Evolutionary conservation across 92 coral and sea anemone genomes (phyloP).

Genomic region (Parazoanthus atlanticus): DNA sequence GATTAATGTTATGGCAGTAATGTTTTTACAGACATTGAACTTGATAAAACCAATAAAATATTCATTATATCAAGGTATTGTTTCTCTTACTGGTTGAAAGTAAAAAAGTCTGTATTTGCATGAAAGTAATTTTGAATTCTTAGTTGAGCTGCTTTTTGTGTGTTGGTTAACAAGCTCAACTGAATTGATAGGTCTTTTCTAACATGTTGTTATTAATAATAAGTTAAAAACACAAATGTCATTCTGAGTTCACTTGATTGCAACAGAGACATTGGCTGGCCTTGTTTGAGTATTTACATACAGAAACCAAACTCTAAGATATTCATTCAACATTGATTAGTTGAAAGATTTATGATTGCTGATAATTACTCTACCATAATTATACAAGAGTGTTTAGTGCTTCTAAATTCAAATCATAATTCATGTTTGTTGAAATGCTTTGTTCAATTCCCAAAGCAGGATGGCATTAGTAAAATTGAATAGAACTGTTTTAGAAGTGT

Average conservation of each 20-base stretch:
- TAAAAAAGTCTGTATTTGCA: background rate
- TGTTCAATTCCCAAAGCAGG: background rate
- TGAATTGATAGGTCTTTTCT: background rate
- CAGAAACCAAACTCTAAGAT: constrained; percentile 16
- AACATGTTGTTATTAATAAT: background rate
- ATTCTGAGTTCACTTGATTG: background rate
- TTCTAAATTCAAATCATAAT: background rate
- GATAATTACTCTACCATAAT: background rate
- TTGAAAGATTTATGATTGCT: constrained; percentile 22
- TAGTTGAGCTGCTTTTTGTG: background rate
- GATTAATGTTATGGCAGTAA: background rate
- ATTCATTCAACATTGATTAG: constrained; percentile 42
- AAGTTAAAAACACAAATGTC: constrained; percentile 4
- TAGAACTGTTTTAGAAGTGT: background rate
- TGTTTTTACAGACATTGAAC: constrained; percentile 4
- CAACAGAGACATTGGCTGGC: constrained; percentile 3
- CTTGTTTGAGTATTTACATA: constrained; percentile 10
- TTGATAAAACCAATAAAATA: constrained; percentile 30
- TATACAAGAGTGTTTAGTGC: background rate
- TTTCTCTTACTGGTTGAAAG: constrained; percentile 23
- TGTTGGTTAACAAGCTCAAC: background rate
- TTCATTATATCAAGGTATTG: constrained; percentile 15
- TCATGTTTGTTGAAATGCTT: background rate
- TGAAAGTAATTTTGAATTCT: background rate
- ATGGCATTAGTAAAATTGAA: no score